These are phyloP conservation scores for Oikopleura dioica DNA, from an alignment of 23 tunicate genomes.

Conservation along the genomic window DNA sequence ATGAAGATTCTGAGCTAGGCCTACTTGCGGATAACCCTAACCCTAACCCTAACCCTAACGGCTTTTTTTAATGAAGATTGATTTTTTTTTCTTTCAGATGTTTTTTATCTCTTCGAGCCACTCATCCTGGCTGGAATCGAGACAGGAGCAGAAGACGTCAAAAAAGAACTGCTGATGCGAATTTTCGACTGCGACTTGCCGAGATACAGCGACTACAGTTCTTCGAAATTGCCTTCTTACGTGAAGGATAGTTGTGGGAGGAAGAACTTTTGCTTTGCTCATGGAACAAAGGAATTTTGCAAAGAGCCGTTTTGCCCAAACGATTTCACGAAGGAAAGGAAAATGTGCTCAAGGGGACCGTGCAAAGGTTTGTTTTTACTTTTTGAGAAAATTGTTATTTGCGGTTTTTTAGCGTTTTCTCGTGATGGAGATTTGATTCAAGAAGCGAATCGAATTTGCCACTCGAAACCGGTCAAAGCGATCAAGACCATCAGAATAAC, in stretches of 20 bases:
- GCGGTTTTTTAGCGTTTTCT: background rate
- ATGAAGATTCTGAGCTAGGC: too few relatives aligned
- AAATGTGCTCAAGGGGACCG: background rate
- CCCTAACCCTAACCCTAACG: too few relatives aligned
- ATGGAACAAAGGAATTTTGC: conserved; percentile 6
- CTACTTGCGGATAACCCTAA: too few relatives aligned
- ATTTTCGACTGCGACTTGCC: background rate
- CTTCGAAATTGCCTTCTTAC: background rate
- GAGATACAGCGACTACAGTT: background rate
- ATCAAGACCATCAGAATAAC: conserved; percentile 9
- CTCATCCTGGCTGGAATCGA: background rate
- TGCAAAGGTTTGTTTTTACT: too few relatives aligned
- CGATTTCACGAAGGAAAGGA: background rate
- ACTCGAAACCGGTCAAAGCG: background rate
- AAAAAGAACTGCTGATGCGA: background rate
- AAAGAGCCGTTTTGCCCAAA: background rate
- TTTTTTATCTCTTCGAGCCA: conserved; percentile 2
- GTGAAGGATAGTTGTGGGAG: background rate
- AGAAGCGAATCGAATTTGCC: background rate
- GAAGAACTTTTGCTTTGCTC: conserved; percentile 1
- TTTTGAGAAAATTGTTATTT: too few relatives aligned
- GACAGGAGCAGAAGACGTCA: background rate
- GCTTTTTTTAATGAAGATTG: too few relatives aligned
- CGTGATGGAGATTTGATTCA: background rate
- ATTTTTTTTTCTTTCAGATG: too few relatives aligned